Evolutionary conservation across 2,888 invertebrate genomes (phyloP).

Genomic region (Drosophila anomelani): DNA sequence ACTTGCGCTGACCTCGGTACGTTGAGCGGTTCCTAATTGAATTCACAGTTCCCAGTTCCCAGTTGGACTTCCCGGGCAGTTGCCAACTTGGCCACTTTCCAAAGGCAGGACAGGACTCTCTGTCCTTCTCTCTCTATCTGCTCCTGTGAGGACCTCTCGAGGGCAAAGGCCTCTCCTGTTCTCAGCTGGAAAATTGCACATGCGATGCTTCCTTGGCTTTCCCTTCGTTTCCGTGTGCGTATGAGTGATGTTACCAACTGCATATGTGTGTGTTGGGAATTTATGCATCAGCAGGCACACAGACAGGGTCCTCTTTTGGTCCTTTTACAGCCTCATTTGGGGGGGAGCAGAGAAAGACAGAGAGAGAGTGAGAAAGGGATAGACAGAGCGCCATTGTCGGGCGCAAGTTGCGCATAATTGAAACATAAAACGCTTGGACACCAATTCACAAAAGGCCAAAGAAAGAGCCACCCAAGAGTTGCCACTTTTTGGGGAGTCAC

Average conservation of each 20-base stretch:
- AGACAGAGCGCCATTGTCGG: slow-evolving; percentile 68
- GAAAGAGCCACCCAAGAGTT: slow-evolving; percentile 30
- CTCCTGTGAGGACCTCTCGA: slow-evolving; percentile 9
- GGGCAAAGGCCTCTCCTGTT: slow-evolving; percentile 42
- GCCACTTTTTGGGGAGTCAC: slow-evolving; percentile 2
- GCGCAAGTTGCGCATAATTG: slow-evolving; percentile 79
- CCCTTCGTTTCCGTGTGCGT: slow-evolving; percentile 18
- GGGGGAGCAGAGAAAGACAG: slow-evolving; percentile 13
- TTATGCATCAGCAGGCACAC: slow-evolving; percentile 71
- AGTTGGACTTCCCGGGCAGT: slow-evolving; percentile 21
- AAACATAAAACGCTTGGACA: slow-evolving; percentile 79
- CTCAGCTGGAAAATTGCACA: slow-evolving; percentile 30
- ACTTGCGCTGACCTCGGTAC: slow-evolving; percentile 30
- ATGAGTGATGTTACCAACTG: slow-evolving; percentile 25
- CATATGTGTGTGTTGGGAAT: slow-evolving; percentile 65
- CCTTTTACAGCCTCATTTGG: slow-evolving; percentile 76
- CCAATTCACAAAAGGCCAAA: slow-evolving; percentile 77
- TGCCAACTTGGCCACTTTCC: slow-evolving; percentile 37
- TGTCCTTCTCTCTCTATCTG: background rate
- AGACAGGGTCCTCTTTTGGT: slow-evolving; percentile 53
- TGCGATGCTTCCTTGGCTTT: slow-evolving; percentile 1
- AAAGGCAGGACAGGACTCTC: slow-evolving; percentile 14
- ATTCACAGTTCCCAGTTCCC: slow-evolving; percentile 26
- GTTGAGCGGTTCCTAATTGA: slow-evolving; percentile 38
- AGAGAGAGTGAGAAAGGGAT: slow-evolving; percentile 10